phyloP scores from a whole-genome alignment of 2,113 vertebrate genomes.

The Dryoscopus gambensis region DNA sequence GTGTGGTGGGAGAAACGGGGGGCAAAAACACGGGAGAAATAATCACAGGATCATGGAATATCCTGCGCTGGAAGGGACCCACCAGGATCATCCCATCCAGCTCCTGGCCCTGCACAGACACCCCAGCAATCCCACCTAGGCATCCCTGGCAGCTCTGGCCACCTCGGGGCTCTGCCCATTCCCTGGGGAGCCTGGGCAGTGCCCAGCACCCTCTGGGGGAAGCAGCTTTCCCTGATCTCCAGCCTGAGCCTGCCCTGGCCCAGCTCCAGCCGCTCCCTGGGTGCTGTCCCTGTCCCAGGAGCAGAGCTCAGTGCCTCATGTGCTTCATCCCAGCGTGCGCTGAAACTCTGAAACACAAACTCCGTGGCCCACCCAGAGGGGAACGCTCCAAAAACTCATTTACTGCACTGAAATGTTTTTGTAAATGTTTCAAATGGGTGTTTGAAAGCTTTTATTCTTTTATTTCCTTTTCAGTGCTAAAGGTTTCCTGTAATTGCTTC shows the following conservation, averaged over 20 bases:
- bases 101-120: background rate
- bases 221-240: background rate
- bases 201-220: background rate
- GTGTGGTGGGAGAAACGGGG: background rate
- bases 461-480: conserved; percentile 10
- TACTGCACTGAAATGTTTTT: background rate
- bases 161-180: background rate
- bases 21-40: background rate
- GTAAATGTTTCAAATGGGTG: background rate
- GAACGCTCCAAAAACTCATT: background rate
- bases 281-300: background rate
- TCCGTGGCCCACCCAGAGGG: background rate
- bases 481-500: conserved; percentile 54
- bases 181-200: background rate
- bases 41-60: background rate
- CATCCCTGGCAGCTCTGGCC: background rate
- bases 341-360: background rate
- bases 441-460: conserved; percentile 31
- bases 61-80: background rate
- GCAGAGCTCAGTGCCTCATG: background rate
- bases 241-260: background rate
- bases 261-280: background rate
- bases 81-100: background rate
- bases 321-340: background rate
- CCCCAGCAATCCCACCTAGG: fast-evolving